Conservation (phyloP, 2,797 vertebrate genomes). For the Vespertilio murinus region DNA sequence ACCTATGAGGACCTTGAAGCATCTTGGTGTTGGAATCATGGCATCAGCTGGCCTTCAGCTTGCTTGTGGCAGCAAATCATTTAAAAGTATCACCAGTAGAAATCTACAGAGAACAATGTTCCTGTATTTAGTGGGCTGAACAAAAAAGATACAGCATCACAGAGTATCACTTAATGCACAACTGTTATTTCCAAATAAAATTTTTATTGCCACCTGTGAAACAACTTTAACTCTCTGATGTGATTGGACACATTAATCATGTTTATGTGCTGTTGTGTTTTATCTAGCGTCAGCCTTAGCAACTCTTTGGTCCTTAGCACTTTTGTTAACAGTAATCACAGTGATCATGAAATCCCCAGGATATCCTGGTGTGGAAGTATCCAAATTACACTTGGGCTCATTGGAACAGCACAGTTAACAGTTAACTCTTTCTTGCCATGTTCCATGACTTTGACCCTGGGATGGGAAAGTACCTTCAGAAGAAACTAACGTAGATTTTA, state of each 20-base stretch:
- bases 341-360: not conserved
- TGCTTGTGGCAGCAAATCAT: not conserved
- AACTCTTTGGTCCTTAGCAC: not conserved
- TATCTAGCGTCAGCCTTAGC: slow-evolving; percentile 3
- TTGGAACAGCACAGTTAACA: not conserved
- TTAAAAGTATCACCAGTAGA: not conserved
- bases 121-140: not conserved
- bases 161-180: not conserved
- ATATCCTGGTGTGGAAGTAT: not conserved
- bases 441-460: not conserved
- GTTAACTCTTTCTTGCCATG: not conserved
- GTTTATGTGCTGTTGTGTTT: not conserved
- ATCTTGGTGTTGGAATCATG: not conserved
- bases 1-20: not conserved
- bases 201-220: slow-evolving; percentile 11
- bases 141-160: not conserved
- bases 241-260: not conserved
- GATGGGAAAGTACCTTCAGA: not conserved
- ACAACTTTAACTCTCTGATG: not conserved
- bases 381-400: not conserved
- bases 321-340: not conserved
- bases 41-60: not conserved
- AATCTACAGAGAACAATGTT: slow-evolving; percentile 17
- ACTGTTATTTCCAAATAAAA: slow-evolving; percentile 56
- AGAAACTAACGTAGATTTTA: not conserved